Evolutionary conservation across 37 sponge, comb jelly and placozoan genomes (phyloP), one percentile per base, ranked within the genome.

Genomic region (Cladorhizidae sp.): DNA sequence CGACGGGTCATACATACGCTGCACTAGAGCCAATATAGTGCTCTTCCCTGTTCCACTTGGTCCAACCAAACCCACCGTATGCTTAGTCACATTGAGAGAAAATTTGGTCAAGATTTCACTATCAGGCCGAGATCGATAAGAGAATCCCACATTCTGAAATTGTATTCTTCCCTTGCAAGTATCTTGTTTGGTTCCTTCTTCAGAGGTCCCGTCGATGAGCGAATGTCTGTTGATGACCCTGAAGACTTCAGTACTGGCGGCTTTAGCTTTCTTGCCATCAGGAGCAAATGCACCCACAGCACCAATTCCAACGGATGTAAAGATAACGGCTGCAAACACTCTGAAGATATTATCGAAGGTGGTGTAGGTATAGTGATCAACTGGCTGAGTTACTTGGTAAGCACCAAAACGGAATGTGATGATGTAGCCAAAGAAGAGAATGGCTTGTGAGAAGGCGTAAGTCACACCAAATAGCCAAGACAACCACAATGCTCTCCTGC

Each of bases 41-140:
- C 97, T 96, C 86, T 98, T 98, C 12, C 99, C 99, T 78, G 93
- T 88, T 35, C 98, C 98, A 85, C 94, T 93, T 63, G 86, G 75
- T 14, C 98, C 98, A 26, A 96, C 96, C 32, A 96, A 81, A 17
- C 95, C 97, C 22, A 94, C 57, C 0, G 93, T 96, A 76, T 96
- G 86, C 17, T 95, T 95, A 12, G 83, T 78, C 7, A 96, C 74
- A 2, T 58, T 40, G 49, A 97, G 64, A 21, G 3, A 64, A 0
- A 95, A 64, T 21, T 76, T 76, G 11, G 83, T 52, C 57, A 93
- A 58, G 15, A 93, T 86, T 51, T 83, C 78, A 8, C 86, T 74
- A 22, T 86, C 77, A 0, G 87, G 90, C 14, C 97, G 70, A 6
- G 84, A 40, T 11, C 94, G 97, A 71, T 97, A 97, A 63, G 55